Percentiles rank a stretch among this genome's conserved stretches.
phyloP scores from a whole-genome alignment of 2,797 vertebrate genomes.

The Parauchenoglanis punctatus region DNA sequence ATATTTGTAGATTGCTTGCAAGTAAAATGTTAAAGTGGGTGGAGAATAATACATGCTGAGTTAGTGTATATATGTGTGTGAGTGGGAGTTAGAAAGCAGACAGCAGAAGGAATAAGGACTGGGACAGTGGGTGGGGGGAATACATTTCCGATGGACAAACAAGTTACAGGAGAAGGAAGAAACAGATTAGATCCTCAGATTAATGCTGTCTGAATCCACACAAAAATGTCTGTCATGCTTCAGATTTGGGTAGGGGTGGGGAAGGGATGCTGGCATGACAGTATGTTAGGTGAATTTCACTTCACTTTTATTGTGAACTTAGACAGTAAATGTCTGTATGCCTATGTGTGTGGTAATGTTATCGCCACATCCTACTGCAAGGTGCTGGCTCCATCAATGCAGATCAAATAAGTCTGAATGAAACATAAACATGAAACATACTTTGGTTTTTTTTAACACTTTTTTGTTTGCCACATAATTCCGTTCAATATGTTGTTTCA shows the following conservation, averaged over 20 bases:
- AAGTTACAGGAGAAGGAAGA: constrained; percentile 39
- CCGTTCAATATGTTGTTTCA: too few species aligned
- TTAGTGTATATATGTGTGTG: constrained; percentile 3
- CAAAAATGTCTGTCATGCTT: neutral
- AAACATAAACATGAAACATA: too few species aligned
- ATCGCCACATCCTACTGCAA: neutral
- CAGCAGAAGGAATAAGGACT: constrained; percentile 34
- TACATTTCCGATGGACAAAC: constrained; percentile 57
- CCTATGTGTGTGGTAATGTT: neutral
- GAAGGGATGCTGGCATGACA: constrained; percentile 1
- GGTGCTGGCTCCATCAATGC: neutral
- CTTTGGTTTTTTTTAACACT: too few species aligned
- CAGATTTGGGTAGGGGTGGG: neutral
- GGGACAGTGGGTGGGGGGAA: constrained; percentile 39
- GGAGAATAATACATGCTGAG: neutral
- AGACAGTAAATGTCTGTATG: neutral
- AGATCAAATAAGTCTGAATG: neutral
- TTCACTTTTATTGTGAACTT: constrained; percentile 1
- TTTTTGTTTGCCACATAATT: too few species aligned
- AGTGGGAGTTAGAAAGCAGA: constrained; percentile 25
- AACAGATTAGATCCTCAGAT: constrained; percentile 33
- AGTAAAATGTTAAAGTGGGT: neutral
- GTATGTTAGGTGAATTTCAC: constrained; percentile 1
- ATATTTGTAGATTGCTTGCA: neutral
- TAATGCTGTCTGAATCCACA: constrained; percentile 9